Percentiles rank a stretch among this genome's conserved stretches.
These are phyloP conservation scores for Benthosema pterotum DNA, from an alignment of 2,797 vertebrate species.

Conservation along the genomic window DNA sequence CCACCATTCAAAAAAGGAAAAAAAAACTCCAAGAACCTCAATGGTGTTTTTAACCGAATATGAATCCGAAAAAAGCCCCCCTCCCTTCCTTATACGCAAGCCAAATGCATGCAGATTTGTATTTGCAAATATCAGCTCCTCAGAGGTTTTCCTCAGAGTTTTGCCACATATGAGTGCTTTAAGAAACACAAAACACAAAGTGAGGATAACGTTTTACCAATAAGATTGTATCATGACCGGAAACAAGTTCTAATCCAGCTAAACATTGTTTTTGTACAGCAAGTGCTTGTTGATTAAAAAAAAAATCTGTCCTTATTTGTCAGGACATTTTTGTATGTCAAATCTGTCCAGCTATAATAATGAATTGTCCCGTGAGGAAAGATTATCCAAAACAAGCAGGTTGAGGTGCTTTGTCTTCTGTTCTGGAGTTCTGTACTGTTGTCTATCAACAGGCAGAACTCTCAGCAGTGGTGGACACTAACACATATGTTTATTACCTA, in stretches of 20 bases:
- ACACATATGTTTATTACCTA: too few species aligned
- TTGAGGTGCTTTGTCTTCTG: slow-evolving; percentile 71
- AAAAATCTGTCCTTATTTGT: slow-evolving; percentile 57
- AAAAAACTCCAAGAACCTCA: slow-evolving; percentile 81
- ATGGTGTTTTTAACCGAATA: slow-evolving; percentile 83
- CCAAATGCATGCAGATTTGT: slow-evolving; percentile 58
- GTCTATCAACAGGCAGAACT: slow-evolving; percentile 73
- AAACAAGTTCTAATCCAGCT: slow-evolving; percentile 36
- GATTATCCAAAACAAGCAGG: slow-evolving; percentile 65
- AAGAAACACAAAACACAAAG: slow-evolving; percentile 50
- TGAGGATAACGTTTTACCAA: slow-evolving; percentile 49
- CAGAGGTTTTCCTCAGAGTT: too few species aligned
- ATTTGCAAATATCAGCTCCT: slow-evolving; percentile 32
- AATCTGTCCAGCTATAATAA: slow-evolving; percentile 24
- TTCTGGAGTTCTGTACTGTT: slow-evolving; percentile 77
- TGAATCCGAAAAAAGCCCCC: slow-evolving; percentile 77
- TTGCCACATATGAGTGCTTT: slow-evolving; percentile 48
- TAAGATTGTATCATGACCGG: slow-evolving; percentile 54
- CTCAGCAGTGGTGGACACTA: neutral
- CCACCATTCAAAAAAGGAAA: slow-evolving; percentile 83
- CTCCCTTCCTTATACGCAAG: slow-evolving; percentile 65
- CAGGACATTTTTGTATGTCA: slow-evolving; percentile 30
- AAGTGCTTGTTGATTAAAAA: slow-evolving; percentile 68
- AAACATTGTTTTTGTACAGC: slow-evolving; percentile 40
- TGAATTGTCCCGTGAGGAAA: slow-evolving; percentile 41